Evolutionary conservation across 2,113 vertebrate species (phyloP).

Genomic region (Scomber scombrus): DNA sequence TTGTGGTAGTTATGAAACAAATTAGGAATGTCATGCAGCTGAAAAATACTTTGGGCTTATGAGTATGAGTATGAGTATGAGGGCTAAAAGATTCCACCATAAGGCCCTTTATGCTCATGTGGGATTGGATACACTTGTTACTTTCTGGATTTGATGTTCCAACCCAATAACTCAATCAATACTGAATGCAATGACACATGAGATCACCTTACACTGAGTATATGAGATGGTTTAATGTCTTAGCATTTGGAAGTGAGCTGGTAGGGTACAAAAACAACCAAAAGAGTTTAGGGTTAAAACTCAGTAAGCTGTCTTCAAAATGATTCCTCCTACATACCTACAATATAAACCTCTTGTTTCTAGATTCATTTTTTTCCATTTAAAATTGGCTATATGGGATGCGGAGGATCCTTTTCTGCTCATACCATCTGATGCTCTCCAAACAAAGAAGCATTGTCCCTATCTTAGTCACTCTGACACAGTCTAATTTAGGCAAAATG

Average conservation of each 20-base stretch:
- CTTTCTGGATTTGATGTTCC: slow-evolving; percentile 29
- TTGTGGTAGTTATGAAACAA: slow-evolving; percentile 68
- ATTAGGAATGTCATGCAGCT: slow-evolving; percentile 60
- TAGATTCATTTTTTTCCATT: neutral
- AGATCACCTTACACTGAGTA: neutral
- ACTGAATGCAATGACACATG: neutral
- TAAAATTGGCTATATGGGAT: neutral
- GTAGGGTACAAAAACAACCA: neutral
- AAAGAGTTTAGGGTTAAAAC: neutral
- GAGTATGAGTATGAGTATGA: slow-evolving; percentile 14
- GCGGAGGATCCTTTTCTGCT: slow-evolving; percentile 29
- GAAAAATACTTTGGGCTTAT: slow-evolving; percentile 69
- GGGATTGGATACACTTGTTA: slow-evolving; percentile 40
- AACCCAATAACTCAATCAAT: slow-evolving; percentile 8
- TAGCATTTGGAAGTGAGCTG: neutral
- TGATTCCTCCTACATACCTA: neutral
- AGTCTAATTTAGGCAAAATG: slow-evolving; percentile 51
- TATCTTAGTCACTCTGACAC: slow-evolving; percentile 62
- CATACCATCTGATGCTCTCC: slow-evolving; percentile 45
- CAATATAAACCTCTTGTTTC: neutral
- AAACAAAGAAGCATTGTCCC: slow-evolving; percentile 60
- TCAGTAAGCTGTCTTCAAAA: neutral
- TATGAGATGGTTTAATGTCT: neutral
- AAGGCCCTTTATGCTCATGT: slow-evolving; percentile 41
- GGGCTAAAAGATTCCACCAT: slow-evolving; percentile 36